These are phyloP conservation scores for Cairina moschata DNA, from an alignment of 2,113 vertebrate species.

Conservation along the genomic window DNA sequence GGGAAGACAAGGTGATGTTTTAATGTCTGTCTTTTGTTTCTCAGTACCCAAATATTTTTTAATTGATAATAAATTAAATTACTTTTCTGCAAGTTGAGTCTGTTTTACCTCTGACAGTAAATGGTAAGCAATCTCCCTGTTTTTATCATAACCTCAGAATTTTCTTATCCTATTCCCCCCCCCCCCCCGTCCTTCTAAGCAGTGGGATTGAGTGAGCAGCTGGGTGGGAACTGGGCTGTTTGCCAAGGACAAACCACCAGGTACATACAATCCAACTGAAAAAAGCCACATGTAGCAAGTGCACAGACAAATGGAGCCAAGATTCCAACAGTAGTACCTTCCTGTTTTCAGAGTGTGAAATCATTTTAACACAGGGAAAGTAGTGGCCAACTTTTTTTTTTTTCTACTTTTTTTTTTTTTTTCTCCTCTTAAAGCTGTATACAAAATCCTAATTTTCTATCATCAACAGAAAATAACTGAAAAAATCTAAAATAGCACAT, in stretches of 20 bases:
- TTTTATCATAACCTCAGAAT: neutral
- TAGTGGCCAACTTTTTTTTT: neutral
- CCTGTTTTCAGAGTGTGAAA: neutral
- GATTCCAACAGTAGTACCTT: neutral
- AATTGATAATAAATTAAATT: neutral
- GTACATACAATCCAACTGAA: neutral
- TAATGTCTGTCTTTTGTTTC: neutral
- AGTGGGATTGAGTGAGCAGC: neutral
- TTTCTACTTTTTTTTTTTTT: neutral
- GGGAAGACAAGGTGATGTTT: fast-evolving
- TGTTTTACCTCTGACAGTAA: neutral
- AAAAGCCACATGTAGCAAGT: neutral
- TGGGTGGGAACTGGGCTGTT: neutral
- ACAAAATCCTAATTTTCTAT: neutral
- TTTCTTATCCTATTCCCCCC: neutral
- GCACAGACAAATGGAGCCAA: neutral
- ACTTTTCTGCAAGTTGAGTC: neutral
- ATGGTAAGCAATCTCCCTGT: neutral
- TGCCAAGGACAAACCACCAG: neutral
- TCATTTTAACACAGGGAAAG: neutral
- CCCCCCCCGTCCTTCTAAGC: neutral
- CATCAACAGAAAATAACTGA: neutral
- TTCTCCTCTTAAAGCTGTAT: neutral
- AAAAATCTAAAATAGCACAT: neutral
- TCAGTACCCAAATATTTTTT: neutral